These are phyloP conservation scores for Sweltsa coloradensis DNA, from an alignment of 1,140 invertebrate species.

Conservation along the genomic window DNA sequence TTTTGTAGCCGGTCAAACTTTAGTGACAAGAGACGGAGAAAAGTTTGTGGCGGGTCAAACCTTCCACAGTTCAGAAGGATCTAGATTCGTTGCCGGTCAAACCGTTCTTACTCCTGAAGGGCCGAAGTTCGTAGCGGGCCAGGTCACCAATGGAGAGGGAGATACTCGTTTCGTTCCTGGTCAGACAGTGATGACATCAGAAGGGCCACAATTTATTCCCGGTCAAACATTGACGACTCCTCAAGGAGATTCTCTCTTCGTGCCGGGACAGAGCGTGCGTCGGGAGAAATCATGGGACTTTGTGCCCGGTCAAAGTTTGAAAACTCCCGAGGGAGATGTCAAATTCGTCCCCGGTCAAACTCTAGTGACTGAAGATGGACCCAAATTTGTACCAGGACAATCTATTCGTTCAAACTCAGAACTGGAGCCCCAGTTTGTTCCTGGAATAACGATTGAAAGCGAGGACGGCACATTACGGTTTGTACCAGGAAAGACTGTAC, in stretches of 20 bases:
- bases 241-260: slow-evolving; percentile 32
- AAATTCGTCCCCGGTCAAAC: slow-evolving; percentile 54
- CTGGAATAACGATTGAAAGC: slow-evolving; percentile 40
- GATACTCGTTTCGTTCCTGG: slow-evolving; percentile 48
- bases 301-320: slow-evolving; percentile 46
- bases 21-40: slow-evolving; percentile 50
- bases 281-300: slow-evolving; percentile 48
- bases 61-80: slow-evolving; percentile 16
- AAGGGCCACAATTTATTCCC: slow-evolving; percentile 33
- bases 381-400: slow-evolving; percentile 44
- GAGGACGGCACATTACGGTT: slow-evolving; percentile 36
- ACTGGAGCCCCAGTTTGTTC: slow-evolving; percentile 42
- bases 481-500: slow-evolving; percentile 48
- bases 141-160: slow-evolving; percentile 14
- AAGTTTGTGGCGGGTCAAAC: slow-evolving; percentile 46
- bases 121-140: slow-evolving; percentile 42
- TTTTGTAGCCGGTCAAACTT: slow-evolving; percentile 30
- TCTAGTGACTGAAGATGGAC: slow-evolving; percentile 42
- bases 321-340: slow-evolving; percentile 31
- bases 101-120: slow-evolving; percentile 32
- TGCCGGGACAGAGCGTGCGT: slow-evolving; percentile 49
- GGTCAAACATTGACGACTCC: slow-evolving; percentile 31
- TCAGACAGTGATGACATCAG: slow-evolving; percentile 37
- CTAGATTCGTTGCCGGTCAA: slow-evolving; percentile 50
- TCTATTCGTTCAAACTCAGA: slow-evolving; percentile 38